These are phyloP conservation scores for Trichechus manatus DNA, from an alignment of 2,113 vertebrate species.

Conservation along the genomic window DNA sequence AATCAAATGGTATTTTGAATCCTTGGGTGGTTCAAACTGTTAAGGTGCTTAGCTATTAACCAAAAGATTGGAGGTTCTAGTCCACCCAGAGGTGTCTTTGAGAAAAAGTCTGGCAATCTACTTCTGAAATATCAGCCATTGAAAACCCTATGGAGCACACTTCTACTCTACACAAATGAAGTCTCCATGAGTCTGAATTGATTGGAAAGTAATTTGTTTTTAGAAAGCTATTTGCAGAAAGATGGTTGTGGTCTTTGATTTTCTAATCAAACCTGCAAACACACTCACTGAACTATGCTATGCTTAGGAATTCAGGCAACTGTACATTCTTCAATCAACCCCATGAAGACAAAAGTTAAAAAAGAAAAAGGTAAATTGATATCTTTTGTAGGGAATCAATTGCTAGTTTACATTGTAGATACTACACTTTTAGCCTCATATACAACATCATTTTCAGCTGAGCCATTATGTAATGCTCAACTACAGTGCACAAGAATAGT, in stretches of 20 bases:
- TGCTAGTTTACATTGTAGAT: neutral
- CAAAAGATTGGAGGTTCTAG: neutral
- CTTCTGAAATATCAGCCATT: neutral
- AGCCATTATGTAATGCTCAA: neutral
- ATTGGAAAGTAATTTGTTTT: neutral
- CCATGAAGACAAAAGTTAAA: neutral
- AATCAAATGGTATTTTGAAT: neutral
- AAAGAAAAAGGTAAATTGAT: neutral
- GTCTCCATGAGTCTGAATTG: neutral
- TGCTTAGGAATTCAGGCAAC: neutral
- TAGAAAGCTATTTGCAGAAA: neutral
- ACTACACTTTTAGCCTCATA: neutral
- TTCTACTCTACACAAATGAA: neutral
- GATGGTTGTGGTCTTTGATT: neutral
- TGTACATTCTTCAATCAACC: neutral
- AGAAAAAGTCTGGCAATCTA: neutral
- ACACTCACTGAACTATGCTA: neutral
- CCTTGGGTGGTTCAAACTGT: neutral
- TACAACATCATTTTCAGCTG: neutral
- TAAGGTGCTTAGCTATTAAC: neutral
- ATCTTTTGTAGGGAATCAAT: neutral
- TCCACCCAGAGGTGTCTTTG: neutral
- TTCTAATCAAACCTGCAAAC: neutral
- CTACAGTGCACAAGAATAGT: neutral
- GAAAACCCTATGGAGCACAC: neutral